Base-by-base conservation (phyloP, 2,797 vertebrate genomes). In the Cyprinella venusta region DNA sequence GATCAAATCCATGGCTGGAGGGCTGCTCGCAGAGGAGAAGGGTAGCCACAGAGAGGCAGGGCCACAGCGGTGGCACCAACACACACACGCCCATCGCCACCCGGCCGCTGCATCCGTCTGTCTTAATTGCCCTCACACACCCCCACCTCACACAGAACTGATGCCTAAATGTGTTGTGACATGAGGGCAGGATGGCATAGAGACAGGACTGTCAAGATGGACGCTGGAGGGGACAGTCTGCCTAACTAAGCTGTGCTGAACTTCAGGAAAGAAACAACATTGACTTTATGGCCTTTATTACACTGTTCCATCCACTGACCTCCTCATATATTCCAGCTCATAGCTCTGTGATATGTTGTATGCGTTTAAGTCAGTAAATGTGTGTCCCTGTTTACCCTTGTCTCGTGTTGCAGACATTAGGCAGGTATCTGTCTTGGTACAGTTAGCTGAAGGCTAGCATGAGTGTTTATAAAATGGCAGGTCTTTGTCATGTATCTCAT, bases 1-100 rank as follows among this genome's bases (percentile, higher is more conserved):
- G 97, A 98, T 98, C 97, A 98, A 96, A 97, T 96, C 96, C 93
- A 92, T 95, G 95, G 96, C 97, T 98, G 93, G 94, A 93, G 97
- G 97, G 96, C 94, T 94, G 93, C 95, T 97, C 95, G 95, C 93
- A 91, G 91, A 90, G 91, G 92, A 95, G 89, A 90, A 48, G 90
- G 90, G 90, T 87, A 88, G 89, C 91, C 93, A 94, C 84, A 83
- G 93, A 91, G 83, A 90, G 85, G 81, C 24, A 59, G 89, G 89
- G 91, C 91, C 93, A 87, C 90, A 89, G 90, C 91, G 36, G 83
- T 86, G 80, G 61, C 81, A 76, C 56, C 13, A 72, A 72, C 67
- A 81, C 80, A 79, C 61, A 79, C 67, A 83, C 24, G 78, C 45
- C 76, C 26, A 78, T 78, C 8, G 6, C 48, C 70, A 78, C 69